Base-by-base conservation (phyloP, 2,797 vertebrate genomes). In the Acrocephalus scirpaceus region DNA sequence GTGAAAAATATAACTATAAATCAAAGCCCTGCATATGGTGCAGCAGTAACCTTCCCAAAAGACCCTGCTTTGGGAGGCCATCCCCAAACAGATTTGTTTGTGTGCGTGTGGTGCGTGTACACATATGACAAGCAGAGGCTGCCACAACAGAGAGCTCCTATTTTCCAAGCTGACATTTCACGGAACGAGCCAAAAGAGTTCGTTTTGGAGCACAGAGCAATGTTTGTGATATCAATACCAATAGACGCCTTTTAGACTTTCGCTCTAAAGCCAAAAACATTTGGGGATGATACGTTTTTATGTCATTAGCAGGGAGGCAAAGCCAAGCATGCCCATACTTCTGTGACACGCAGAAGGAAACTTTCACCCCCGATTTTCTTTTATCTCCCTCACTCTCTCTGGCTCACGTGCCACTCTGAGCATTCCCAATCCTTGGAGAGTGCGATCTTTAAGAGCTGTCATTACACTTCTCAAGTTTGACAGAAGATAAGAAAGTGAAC, bases 1-100 rank as follows among this genome's bases (percentile, higher is more conserved):
- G 95, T 96, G 96, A 96, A 96, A 97, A 97, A 96, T 97, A 95
- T 74, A 91, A 88, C 93, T 82, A 86, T 96, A 96, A 97, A 97
- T 97, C 96, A 96, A 94, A 93, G 76, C 77, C 81, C 72, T 96
- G 27, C 89, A 74, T 94, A 86, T 93, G 94, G 95, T 34, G 66
- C 56, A 78, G 74, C 4, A 4, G 83, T 73, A 90, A 91, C 81
- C 76, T 88, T 83, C 74, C 64, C 74, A 25, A 89, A 89, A 93
- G 83, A 54, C 57, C 74, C n/a, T 44, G 60, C 72, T 94, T 92
- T 30, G 61, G 61, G 93, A 93, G 86, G 81, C 92, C 3, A 8
- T 50, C 27, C 16, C 83, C 86, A 72, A 91, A 67, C 51, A 89
- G 92, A 90, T 90, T 61, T 95, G 88, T 87, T 88, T 91, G 44